Evolutionary conservation across 1,140 invertebrate genomes (phyloP).

Genomic region (Mylabris phalerata): DNA sequence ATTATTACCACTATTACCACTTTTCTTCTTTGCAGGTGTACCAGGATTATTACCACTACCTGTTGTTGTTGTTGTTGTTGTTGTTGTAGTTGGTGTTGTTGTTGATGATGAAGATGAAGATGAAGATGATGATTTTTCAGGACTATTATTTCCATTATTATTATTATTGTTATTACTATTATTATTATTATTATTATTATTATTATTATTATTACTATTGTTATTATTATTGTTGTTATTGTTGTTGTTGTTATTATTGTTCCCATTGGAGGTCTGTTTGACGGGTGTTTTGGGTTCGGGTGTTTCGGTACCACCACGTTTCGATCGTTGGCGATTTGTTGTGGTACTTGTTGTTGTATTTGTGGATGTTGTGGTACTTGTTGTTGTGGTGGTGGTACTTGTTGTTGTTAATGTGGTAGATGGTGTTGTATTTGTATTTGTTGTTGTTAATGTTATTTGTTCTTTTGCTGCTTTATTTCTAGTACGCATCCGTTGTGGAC

Average conservation of each 20-base stretch:
- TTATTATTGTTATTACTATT: too few relatives aligned
- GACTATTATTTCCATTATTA: too few relatives aligned
- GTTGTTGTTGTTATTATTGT: constrained; percentile 35
- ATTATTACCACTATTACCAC: constrained; percentile 43
- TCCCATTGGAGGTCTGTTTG: constrained; percentile 42
- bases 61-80: constrained; percentile 40
- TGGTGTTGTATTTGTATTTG: constrained; percentile 37
- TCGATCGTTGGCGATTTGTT: constrained; percentile 39
- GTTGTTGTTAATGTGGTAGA: constrained; percentile 44
- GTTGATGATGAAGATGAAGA: constrained; percentile 38
- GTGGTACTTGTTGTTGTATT: constrained; percentile 44
- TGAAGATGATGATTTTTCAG: too few relatives aligned
- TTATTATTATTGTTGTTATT: too few relatives aligned
- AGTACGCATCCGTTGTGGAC: constrained; percentile 80
- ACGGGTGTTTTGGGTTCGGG: constrained; percentile 58
- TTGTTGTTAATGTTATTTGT: constrained; percentile 54
- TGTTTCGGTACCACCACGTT: constrained; percentile 62
- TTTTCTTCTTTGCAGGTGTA: constrained; percentile 52
- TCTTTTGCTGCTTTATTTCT: constrained; percentile 75
- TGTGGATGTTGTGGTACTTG: too few relatives aligned
- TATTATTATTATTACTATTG: neutral
- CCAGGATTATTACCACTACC: constrained; percentile 39
- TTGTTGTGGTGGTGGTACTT: constrained; percentile 27
- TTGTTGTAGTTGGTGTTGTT: constrained; percentile 42
- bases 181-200: too few relatives aligned